Evolutionary conservation across 2,888 invertebrate species (phyloP).

Genomic region (Chaitophorus viminalis): DNA sequence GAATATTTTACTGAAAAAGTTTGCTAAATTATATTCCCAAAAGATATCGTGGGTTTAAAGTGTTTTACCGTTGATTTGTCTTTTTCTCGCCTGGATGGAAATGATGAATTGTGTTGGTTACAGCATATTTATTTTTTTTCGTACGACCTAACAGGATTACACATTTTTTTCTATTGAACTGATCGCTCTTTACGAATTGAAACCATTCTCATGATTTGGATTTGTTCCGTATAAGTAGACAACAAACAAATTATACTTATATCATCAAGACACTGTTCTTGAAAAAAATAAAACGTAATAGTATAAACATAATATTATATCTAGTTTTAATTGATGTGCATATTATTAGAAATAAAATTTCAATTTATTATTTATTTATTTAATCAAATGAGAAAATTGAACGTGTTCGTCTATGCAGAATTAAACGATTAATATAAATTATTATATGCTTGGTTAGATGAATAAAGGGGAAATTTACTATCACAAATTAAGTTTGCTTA

Average conservation of each 20-base stretch:
- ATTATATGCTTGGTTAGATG: too few species aligned
- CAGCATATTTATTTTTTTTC: constrained; percentile 32
- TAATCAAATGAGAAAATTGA: too few species aligned
- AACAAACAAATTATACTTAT: constrained; percentile 6
- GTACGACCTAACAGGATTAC: constrained; percentile 23
- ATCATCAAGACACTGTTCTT: neutral
- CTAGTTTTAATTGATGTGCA: too few species aligned
- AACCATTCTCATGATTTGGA: constrained; percentile 34
- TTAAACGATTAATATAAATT: too few species aligned
- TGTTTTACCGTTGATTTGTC: constrained; percentile 58
- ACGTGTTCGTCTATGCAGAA: too few species aligned
- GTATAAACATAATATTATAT: neutral
- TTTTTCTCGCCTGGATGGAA: constrained; percentile 20
- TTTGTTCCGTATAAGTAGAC: constrained; percentile 12
- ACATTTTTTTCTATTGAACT: constrained; percentile 12
- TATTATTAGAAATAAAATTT: too few species aligned
- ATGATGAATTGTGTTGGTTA: constrained; percentile 56
- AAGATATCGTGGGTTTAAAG: constrained; percentile 44
- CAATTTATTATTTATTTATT: too few species aligned
- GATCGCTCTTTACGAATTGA: constrained; percentile 10
- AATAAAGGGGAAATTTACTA: too few species aligned
- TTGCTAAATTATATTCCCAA: constrained; percentile 46
- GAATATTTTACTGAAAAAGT: constrained; percentile 29
- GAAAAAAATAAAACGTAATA: neutral
- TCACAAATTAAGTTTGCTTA: too few species aligned